phyloP scores from a whole-genome alignment of 2,888 invertebrate genomes.

The Blastobasis lacticolella region DNA sequence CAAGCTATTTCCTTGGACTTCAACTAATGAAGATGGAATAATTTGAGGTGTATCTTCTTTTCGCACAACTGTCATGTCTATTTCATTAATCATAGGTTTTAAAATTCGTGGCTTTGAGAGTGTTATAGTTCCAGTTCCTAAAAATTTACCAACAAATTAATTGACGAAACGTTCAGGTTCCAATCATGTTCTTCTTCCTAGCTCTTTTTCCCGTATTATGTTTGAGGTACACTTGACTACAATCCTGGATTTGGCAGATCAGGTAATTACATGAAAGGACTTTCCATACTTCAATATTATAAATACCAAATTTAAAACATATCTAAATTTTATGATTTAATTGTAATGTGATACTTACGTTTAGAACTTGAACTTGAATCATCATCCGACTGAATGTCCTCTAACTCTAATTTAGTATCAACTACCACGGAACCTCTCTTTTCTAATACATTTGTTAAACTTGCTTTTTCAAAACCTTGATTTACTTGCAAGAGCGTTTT shows the following conservation, averaged over 20 bases:
- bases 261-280: too few species aligned
- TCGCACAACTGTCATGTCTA: constrained; percentile 11
- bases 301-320: too few species aligned
- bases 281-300: too few species aligned
- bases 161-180: not conserved
- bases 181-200: not conserved
- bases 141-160: constrained; percentile 17
- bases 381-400: constrained; percentile 52
- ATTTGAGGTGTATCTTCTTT: constrained; percentile 7
- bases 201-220: too few species aligned
- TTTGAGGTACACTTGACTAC: too few species aligned
- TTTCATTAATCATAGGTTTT: constrained; percentile 17
- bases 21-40: constrained; percentile 10
- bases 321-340: too few species aligned
- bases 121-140: constrained; percentile 50
- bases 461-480: constrained; percentile 40
- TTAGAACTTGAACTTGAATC: constrained; percentile 34
- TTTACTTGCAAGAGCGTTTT: constrained; percentile 47
- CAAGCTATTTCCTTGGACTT: constrained; percentile 10
- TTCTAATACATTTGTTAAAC: constrained; percentile 11
- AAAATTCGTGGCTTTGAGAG: constrained; percentile 40
- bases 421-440: constrained; percentile 18
- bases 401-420: constrained; percentile 31
- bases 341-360: constrained; percentile 27
- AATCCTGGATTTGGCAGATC: too few species aligned